Evolutionary conservation across 1,140 invertebrate species (phyloP), one percentile per base, ranked within the genome.

Genomic region (Megathymus violae): DNA sequence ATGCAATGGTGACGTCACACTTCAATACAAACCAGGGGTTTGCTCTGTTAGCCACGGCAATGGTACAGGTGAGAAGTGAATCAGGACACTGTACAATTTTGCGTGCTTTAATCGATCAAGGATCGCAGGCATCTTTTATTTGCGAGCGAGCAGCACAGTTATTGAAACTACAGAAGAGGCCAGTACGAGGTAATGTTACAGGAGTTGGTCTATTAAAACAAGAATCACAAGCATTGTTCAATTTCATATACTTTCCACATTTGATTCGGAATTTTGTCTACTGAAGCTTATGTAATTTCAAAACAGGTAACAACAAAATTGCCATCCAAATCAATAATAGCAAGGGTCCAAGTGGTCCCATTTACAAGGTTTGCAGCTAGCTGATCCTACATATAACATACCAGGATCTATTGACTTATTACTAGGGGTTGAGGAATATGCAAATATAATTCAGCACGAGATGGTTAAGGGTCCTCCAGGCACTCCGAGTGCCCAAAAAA

Each of bases 21-120:
- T 36, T 51, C 10, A 51, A 22, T 9, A 59, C 31, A 14, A 67
- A n/a, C 3, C 22, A 17, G 27, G 13, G 6, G 3, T 31, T 19
- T 43, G 62, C 31, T 10, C 22, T 65, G 52, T 50, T 70, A 60
- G 67, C 67, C 7, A 70, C 67, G 13, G 67, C 59, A 56, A 1
- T 17, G 27, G 62, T 69, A 1, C 7, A 40, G 22, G 51, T 9
- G 27, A 54, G 6, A 17, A 63, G 11, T 11, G 27, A 25, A 25
- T 25, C 44, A n/a, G 51, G 40, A 43, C n/a, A 60, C 14, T 63
- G n/a, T 15, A 44, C 15, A 3, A 25, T 6, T 6, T 36, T 71
- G 6, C 38, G 64, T 9, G 64, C 50, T 3, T n/a, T n/a, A n/a
- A n/a, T n/a, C n/a, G n/a, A n/a, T n/a, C n/a, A n/a, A n/a, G n/a